A percentile compares a stretch with the other conserved stretches of the same genome.
Evolutionary conservation across 2,113 vertebrate genomes (phyloP).

Genomic region (Micronycteris hirsuta): DNA sequence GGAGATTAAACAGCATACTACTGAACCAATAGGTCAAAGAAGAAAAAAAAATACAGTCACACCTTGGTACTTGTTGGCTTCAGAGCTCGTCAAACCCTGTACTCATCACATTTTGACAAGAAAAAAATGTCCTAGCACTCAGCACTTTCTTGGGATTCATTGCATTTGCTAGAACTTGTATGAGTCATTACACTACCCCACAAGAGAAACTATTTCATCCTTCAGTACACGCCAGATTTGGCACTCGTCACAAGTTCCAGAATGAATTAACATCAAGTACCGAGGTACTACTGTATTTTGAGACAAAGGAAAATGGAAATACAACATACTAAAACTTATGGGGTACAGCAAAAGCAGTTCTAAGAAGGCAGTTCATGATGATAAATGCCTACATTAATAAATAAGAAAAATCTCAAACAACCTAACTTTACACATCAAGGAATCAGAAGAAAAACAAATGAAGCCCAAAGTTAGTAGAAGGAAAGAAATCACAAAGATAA

Average conservation of each 20-base stretch:
- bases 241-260: no score
- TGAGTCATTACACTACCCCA: no score
- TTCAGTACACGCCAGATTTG: no score
- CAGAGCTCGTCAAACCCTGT: no score
- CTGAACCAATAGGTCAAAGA: neutral
- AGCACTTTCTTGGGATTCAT: no score
- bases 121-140: no score
- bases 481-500: neutral
- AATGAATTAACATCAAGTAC: no score
- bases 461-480: neutral
- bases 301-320: neutral
- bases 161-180: no score
- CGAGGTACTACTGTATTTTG: neutral
- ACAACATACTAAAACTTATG: neutral
- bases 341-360: neutral
- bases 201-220: no score
- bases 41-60: neutral
- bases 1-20: neutral
- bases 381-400: neutral
- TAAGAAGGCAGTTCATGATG: neutral
- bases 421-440: neutral
- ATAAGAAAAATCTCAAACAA: neutral
- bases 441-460: neutral
- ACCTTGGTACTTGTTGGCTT: no score
- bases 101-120: no score